Conservation (phyloP, 2,113 vertebrate species). For the Arizona elegans region DNA sequence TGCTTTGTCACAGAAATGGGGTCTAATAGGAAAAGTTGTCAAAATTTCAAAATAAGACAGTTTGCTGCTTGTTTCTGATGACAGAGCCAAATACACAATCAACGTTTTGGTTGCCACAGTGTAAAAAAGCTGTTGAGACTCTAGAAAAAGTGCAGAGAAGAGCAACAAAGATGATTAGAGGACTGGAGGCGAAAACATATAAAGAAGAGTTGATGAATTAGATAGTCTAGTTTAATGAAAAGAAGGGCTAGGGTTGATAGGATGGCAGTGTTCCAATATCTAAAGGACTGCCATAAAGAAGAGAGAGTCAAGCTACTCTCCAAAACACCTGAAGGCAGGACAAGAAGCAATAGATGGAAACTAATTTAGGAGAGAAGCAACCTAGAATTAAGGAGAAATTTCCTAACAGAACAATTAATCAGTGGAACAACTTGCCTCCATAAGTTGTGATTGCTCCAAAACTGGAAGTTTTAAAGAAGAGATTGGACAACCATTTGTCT, state of each 20-base stretch:
- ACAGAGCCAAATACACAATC: neutral
- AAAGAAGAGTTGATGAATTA: neutral
- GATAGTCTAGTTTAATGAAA: neutral
- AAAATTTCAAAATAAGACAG: constrained; percentile 25
- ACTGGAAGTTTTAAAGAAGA: neutral
- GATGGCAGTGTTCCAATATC: neutral
- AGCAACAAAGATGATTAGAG: neutral
- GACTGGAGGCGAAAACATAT: neutral
- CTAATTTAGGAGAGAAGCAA: neutral
- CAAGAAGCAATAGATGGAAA: neutral
- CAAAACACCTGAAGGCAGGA: neutral
- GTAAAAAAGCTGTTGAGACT: neutral
- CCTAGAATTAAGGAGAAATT: neutral
- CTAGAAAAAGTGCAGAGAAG: neutral
- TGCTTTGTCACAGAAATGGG: neutral
- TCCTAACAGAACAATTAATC: neutral
- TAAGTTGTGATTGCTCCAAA: neutral
- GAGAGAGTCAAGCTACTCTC: neutral
- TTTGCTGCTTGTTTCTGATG: neutral
- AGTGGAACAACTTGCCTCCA: neutral
- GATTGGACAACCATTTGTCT: neutral
- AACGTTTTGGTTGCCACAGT: neutral
- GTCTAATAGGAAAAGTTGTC: constrained; percentile 7
- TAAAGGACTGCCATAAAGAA: neutral
- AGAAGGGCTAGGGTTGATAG: neutral